Conservation (phyloP, 2,113 vertebrate species). For the Macrotis lagotis region DNA sequence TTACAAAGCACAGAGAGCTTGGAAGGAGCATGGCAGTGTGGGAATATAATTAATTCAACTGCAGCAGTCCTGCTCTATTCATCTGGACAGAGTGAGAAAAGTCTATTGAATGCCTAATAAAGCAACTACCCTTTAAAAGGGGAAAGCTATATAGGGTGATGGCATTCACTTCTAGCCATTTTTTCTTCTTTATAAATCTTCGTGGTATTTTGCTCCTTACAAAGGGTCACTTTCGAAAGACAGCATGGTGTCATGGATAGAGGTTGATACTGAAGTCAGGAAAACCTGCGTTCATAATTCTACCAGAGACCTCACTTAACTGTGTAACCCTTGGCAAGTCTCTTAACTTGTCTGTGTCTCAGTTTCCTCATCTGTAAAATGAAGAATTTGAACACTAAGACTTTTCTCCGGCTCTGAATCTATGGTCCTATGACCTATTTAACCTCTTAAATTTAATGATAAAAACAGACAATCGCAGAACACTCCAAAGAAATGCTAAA, state of each 20-base stretch:
- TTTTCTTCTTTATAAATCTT: neutral
- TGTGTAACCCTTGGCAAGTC: neutral
- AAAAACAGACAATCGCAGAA: neutral
- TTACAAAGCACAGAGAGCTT: neutral
- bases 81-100: conserved; percentile 25
- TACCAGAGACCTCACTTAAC: neutral
- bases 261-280: neutral
- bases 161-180: neutral
- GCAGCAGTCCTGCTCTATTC: conserved; percentile 26
- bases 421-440: neutral
- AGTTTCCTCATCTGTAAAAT: neutral
- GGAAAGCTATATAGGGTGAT: neutral
- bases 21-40: conserved; percentile 18
- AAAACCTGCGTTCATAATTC: neutral
- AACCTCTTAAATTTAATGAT: neutral
- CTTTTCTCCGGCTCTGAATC: neutral
- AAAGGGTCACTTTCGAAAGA: neutral
- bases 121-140: conserved; percentile 8
- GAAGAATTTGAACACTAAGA: neutral
- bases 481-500: neutral
- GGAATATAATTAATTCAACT: conserved; percentile 32
- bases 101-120: neutral
- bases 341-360: neutral
- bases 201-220: neutral
- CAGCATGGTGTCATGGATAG: neutral